These are phyloP conservation scores for Ceyx cyanopectus DNA, from an alignment of 2,113 vertebrate genomes.

Conservation along the genomic window DNA sequence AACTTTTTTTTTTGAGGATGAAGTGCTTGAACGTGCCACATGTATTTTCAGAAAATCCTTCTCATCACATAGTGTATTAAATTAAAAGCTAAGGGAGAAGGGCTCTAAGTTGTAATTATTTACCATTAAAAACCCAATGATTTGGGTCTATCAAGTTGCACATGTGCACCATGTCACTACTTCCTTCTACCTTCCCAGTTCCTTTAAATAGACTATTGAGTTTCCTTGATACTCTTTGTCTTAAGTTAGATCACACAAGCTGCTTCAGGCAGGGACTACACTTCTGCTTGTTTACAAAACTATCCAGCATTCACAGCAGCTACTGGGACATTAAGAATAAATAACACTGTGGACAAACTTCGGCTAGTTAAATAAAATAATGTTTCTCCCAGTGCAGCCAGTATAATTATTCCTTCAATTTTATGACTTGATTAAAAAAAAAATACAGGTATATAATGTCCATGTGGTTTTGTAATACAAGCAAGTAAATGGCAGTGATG, in stretches of 20 bases:
- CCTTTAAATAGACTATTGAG: not conserved
- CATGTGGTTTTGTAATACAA: not conserved
- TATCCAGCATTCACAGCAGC: not conserved
- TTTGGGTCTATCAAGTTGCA: not conserved
- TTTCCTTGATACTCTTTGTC: not conserved
- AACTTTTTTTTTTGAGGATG: not conserved
- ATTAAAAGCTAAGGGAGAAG: not conserved
- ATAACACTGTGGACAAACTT: not conserved
- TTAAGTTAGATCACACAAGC: not conserved
- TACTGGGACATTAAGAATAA: not conserved
- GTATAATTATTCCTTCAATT: not conserved
- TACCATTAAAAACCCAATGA: not conserved
- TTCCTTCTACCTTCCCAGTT: not conserved
- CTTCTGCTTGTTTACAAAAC: not conserved
- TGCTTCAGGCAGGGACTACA: not conserved
- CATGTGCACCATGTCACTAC: rapidly evolving
- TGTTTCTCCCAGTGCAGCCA: not conserved
- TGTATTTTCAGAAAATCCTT: not conserved
- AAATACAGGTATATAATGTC: not conserved
- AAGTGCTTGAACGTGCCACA: not conserved
- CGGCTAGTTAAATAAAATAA: not conserved
- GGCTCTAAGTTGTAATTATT: not conserved
- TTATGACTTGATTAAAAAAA: not conserved
- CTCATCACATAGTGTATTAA: not conserved
- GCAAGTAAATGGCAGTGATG: not conserved